Evolutionary conservation across 2,888 invertebrate species (phyloP).

Genomic region (Platycheirus albimanus): DNA sequence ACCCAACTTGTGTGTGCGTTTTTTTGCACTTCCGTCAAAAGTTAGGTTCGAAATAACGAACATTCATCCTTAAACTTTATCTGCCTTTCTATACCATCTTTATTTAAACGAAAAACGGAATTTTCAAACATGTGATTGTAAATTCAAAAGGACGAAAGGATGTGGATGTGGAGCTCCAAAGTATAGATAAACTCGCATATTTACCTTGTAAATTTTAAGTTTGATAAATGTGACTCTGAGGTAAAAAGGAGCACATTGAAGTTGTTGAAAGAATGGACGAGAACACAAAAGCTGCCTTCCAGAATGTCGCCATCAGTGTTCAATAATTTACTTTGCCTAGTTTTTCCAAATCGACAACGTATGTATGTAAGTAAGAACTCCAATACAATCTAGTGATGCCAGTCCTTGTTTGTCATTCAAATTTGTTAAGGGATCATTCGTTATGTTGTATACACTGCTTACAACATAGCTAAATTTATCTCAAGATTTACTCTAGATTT

Average conservation of each 20-base stretch:
- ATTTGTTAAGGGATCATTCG: no score
- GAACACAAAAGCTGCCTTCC: no score
- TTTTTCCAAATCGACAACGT: no score
- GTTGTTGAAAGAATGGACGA: no score
- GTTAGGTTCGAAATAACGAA: constrained; percentile 1
- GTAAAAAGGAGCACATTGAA: background rate
- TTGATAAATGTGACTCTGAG: background rate
- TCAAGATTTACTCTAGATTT: no score
- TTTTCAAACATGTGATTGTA: constrained; percentile 1
- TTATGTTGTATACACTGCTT: no score
- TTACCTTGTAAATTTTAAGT: background rate
- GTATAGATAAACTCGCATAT: background rate
- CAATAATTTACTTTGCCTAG: no score
- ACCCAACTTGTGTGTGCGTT: background rate
- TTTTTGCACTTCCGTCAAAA: background rate
- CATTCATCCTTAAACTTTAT: background rate
- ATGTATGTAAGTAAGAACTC: no score
- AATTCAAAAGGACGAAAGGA: background rate
- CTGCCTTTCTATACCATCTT: background rate
- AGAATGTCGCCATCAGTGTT: no score
- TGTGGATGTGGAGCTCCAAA: background rate
- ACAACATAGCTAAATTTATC: no score
- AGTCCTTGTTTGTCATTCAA: no score
- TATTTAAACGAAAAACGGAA: background rate
- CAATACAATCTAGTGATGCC: no score